These are phyloP conservation scores for Mactra quadrangularis DNA, from an alignment of 1,140 invertebrate species.

Conservation along the genomic window DNA sequence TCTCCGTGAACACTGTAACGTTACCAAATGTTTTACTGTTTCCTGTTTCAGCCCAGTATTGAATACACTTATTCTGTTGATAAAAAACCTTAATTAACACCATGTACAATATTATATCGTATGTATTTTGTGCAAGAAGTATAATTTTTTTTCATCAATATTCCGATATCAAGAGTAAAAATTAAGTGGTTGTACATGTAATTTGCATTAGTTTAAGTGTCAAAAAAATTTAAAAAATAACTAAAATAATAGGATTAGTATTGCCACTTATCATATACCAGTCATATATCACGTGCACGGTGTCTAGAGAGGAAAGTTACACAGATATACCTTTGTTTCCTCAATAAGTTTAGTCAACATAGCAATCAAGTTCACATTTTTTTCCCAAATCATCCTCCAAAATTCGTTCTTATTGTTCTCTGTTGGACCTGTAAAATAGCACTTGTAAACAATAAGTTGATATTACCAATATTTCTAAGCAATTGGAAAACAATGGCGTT, in stretches of 20 bases:
- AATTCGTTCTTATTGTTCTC: not conserved
- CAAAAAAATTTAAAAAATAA: too few species aligned
- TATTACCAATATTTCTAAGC: too few species aligned
- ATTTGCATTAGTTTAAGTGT: too few species aligned
- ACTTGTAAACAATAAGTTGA: too few species aligned
- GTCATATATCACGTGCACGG: not conserved
- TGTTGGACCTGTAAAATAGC: slow-evolving; percentile 4
- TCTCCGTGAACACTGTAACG: not conserved
- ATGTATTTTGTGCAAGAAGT: too few species aligned
- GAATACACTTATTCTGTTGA: not conserved
- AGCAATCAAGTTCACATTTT: not conserved
- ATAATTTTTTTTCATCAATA: too few species aligned
- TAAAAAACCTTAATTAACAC: too few species aligned
- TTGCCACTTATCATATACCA: not conserved
- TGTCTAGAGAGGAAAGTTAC: not conserved
- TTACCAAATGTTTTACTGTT: not conserved
- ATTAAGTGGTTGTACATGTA: too few species aligned
- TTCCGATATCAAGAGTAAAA: too few species aligned
- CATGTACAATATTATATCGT: too few species aligned
- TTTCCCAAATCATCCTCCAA: slow-evolving; percentile 31
- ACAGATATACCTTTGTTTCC: not conserved
- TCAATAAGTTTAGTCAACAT: slow-evolving; percentile 2
- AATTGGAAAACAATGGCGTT: too few species aligned
- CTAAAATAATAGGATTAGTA: not conserved
- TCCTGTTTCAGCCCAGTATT: not conserved